Evolutionary conservation across 2,888 invertebrate species (phyloP).

Genomic region (Tetheella fluctuosa): DNA sequence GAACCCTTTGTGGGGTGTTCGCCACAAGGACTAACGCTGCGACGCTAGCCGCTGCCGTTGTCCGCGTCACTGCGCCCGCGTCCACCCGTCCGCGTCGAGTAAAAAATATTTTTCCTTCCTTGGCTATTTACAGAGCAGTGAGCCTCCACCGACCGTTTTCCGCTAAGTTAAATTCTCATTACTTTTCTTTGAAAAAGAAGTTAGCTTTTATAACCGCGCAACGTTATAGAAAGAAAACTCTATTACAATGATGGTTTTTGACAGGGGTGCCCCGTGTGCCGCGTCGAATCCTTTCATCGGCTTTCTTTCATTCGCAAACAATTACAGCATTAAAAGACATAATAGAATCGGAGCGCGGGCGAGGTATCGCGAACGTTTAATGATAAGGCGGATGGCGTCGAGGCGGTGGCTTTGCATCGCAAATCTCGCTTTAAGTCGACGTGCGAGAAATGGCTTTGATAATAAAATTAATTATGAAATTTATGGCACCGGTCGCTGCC

Average conservation of each 20-base stretch:
- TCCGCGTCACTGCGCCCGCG: slow-evolving; percentile 50
- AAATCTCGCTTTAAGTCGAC: slow-evolving; percentile 76
- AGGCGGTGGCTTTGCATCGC: slow-evolving; percentile 70
- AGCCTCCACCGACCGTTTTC: slow-evolving; percentile 67
- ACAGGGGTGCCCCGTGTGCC: slow-evolving; percentile 53
- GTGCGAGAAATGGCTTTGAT: slow-evolving; percentile 68
- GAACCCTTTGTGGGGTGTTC: slow-evolving; percentile 60
- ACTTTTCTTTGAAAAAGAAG: slow-evolving; percentile 77
- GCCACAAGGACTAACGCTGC: slow-evolving; percentile 54
- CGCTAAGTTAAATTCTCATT: slow-evolving; percentile 81
- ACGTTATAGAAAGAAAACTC: slow-evolving; percentile 71
- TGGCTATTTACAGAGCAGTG: slow-evolving; percentile 58
- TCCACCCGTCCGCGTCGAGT: slow-evolving; percentile 17
- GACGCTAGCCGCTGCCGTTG: slow-evolving; percentile 48
- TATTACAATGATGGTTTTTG: slow-evolving; percentile 77
- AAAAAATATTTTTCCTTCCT: slow-evolving; percentile 71
- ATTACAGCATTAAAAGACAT: slow-evolving; percentile 68
- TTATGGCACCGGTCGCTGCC: slow-evolving; percentile 58
- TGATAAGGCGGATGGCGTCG: slow-evolving; percentile 69
- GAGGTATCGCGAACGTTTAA: slow-evolving; percentile 70
- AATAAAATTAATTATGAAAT: slow-evolving; percentile 80
- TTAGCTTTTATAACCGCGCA: slow-evolving; percentile 74
- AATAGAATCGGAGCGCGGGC: slow-evolving; percentile 58
- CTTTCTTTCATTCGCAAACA: slow-evolving; percentile 69
- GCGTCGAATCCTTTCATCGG: slow-evolving; percentile 58